These are phyloP conservation scores for Lagorchestes hirsutus DNA, from an alignment of 2,797 vertebrate genomes.

Conservation along the genomic window DNA sequence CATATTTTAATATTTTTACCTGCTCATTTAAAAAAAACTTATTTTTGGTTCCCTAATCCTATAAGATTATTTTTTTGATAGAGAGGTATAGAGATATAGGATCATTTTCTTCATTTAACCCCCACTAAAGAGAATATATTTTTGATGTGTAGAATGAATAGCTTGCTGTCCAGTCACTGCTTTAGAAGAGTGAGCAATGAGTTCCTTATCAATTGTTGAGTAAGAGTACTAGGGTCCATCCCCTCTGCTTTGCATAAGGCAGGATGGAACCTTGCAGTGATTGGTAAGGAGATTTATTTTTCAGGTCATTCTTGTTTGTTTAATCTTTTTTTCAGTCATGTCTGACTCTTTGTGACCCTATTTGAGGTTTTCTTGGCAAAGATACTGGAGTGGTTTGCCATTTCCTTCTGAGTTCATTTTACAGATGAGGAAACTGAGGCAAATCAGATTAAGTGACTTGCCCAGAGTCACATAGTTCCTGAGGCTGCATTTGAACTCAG, in stretches of 20 bases:
- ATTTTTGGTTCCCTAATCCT: background rate
- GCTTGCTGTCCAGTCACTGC: conserved; percentile 91
- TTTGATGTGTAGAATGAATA: conserved; percentile 41
- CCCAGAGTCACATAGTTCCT: background rate
- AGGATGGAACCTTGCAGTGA: background rate
- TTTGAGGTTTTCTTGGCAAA: background rate
- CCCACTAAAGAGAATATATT: conserved; percentile 44
- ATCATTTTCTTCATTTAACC: conserved; percentile 65
- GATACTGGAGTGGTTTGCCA: background rate
- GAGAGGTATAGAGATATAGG: conserved; percentile 64
- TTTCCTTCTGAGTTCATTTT: background rate
- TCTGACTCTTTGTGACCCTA: background rate
- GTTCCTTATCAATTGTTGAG: conserved; percentile 87
- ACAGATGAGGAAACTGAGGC: background rate
- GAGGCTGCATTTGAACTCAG: background rate
- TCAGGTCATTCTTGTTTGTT: background rate
- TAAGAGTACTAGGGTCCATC: conserved; percentile 94
- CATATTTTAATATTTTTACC: background rate
- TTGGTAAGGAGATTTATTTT: background rate
- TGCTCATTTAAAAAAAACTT: background rate
- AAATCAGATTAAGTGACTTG: background rate
- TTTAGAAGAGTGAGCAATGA: conserved; percentile 90
- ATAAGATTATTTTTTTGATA: background rate
- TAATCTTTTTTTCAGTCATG: background rate
- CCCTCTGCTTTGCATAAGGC: conserved; percentile 91